phyloP scores from a whole-genome alignment of 2,888 invertebrate species.

The Tachina grossa region DNA sequence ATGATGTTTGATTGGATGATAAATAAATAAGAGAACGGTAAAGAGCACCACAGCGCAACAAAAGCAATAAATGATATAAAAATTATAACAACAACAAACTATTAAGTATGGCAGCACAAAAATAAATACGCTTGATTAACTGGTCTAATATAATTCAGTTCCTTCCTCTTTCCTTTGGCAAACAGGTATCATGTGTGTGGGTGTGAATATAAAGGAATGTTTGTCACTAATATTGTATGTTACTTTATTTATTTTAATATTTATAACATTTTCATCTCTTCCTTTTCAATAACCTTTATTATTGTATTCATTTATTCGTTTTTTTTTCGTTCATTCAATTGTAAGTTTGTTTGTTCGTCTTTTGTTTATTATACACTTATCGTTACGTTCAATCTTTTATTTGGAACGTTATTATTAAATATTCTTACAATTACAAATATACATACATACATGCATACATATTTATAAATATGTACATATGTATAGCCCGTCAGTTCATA shows the following conservation, averaged over 20 bases:
- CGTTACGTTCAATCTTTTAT: slow-evolving; percentile 51
- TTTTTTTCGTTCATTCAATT: neutral
- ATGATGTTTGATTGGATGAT: slow-evolving; percentile 63
- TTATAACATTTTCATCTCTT: slow-evolving; percentile 35
- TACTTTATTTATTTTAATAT: slow-evolving; percentile 33
- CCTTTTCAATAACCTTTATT: slow-evolving; percentile 57
- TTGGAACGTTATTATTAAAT: slow-evolving; percentile 59
- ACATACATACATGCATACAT: neutral
- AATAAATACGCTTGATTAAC: slow-evolving; percentile 47
- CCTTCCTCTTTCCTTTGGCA: neutral
- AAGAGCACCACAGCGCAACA: slow-evolving; percentile 1
- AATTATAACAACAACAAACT: slow-evolving; percentile 45
- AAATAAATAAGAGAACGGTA: neutral
- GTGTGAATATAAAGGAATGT: slow-evolving; percentile 1
- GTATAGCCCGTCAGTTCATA: too few species aligned
- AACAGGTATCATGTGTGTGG: slow-evolving; percentile 41
- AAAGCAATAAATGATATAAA: slow-evolving; percentile 23
- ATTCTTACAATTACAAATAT: slow-evolving; percentile 39
- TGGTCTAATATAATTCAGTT: slow-evolving; percentile 22
- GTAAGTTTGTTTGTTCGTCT: slow-evolving; percentile 39
- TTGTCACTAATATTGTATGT: slow-evolving; percentile 19
- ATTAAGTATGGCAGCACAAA: slow-evolving; percentile 52
- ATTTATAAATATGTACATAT: neutral
- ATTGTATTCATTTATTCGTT: neutral
- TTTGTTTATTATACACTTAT: slow-evolving; percentile 66